phyloP scores from a whole-genome alignment of 2,113 vertebrate genomes.

The Shinisaurus crocodilurus region DNA sequence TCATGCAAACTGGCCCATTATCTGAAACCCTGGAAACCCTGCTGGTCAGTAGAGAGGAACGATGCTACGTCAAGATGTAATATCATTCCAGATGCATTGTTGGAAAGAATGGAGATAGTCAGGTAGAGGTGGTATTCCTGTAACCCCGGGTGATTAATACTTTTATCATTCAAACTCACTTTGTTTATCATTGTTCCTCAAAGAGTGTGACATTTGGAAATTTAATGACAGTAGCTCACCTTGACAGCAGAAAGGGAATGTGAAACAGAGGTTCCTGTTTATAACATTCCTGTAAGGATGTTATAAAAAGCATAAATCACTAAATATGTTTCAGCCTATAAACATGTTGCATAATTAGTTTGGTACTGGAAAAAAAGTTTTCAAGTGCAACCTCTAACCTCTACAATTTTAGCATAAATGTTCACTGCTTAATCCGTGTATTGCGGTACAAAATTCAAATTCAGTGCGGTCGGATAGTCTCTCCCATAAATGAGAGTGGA shows the following conservation, averaged over 20 bases:
- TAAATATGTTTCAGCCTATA: conserved; percentile 64
- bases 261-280: conserved; percentile 69
- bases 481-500: background rate
- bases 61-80: background rate
- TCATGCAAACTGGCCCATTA: too few relatives aligned
- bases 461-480: background rate
- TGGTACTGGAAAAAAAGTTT: conserved; percentile 46
- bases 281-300: conserved; percentile 63
- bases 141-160: background rate
- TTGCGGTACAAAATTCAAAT: conserved; percentile 44
- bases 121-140: background rate
- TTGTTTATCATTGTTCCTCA: conserved; percentile 61
- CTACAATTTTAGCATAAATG: conserved; percentile 47
- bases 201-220: conserved; percentile 71
- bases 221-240: conserved; percentile 66
- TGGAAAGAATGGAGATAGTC: background rate
- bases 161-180: conserved; percentile 37
- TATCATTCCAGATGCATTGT: background rate
- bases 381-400: conserved; percentile 37
- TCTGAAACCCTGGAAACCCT: too few relatives aligned
- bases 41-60: background rate
- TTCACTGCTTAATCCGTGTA: background rate
- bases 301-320: conserved; percentile 65
- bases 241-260: conserved; percentile 61
- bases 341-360: conserved; percentile 60